Evolutionary conservation across 2,797 vertebrate genomes (phyloP).

Genomic region (Anniella stebbinsi): DNA sequence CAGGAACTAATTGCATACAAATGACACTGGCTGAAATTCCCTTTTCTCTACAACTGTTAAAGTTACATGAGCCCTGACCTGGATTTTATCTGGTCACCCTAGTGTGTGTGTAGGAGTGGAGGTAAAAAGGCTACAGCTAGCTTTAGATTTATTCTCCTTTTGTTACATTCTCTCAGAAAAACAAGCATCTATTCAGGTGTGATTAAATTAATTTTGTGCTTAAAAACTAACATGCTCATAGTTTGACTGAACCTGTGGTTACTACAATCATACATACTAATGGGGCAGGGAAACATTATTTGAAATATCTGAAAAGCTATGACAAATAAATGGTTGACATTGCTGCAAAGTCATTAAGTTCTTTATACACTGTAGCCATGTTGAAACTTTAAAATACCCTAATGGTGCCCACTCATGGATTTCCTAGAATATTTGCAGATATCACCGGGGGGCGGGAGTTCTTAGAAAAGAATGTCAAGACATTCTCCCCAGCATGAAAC

Average conservation of each 20-base stretch:
- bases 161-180: neutral
- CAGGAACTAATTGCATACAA: too few species aligned
- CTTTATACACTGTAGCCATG: neutral
- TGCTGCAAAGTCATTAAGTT: neutral
- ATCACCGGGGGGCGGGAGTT: neutral
- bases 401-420: neutral
- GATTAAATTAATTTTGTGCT: neutral
- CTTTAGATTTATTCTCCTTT: neutral
- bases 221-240: too few species aligned
- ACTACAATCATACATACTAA: neutral
- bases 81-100: too few species aligned
- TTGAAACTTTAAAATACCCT: neutral
- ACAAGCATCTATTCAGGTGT: neutral
- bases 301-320: neutral
- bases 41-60: too few species aligned
- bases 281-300: neutral
- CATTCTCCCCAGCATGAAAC: neutral
- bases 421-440: neutral
- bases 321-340: neutral
- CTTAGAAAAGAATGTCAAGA: neutral
- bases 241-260: neutral
- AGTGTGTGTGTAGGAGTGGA: too few species aligned
- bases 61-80: too few species aligned
- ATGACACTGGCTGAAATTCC: too few species aligned
- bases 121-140: neutral